Evolutionary conservation across 2,797 vertebrate species (phyloP).

Genomic region (Meriones psammophilus): DNA sequence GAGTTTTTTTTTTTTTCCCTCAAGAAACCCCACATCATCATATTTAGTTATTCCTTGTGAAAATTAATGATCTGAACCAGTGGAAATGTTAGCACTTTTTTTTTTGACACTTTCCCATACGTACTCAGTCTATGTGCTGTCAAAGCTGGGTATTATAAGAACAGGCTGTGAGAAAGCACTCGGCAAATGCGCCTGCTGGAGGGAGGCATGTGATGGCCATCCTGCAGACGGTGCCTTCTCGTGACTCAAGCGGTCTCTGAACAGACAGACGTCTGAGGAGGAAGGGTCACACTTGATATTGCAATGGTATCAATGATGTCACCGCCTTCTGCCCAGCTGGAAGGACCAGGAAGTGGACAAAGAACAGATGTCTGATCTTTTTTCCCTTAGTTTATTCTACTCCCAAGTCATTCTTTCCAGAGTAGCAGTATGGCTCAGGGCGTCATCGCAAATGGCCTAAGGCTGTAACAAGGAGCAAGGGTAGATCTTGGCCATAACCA

Average conservation of each 20-base stretch:
- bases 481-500: neutral
- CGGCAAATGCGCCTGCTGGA: conserved; percentile 68
- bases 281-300: neutral
- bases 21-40: conserved; percentile 54
- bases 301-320: neutral
- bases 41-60: conserved; percentile 80
- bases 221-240: neutral
- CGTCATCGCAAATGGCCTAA: neutral
- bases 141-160: conserved; percentile 68
- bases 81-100: conserved; percentile 79
- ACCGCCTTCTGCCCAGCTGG: neutral
- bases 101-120: conserved; percentile 74
- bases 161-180: conserved; percentile 35
- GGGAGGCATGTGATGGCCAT: neutral
- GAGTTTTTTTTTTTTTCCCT: neutral
- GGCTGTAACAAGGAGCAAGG: neutral
- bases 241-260: neutral
- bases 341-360: neutral
- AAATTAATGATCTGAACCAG: conserved; percentile 81
- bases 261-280: neutral
- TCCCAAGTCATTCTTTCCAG: neutral
- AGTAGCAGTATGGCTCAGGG: neutral
- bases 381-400: neutral
- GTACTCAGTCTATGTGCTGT: conserved; percentile 41
- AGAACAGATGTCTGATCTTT: neutral